Evolutionary conservation across 2,797 vertebrate genomes (phyloP).

Genomic region (Tangara arthus): DNA sequence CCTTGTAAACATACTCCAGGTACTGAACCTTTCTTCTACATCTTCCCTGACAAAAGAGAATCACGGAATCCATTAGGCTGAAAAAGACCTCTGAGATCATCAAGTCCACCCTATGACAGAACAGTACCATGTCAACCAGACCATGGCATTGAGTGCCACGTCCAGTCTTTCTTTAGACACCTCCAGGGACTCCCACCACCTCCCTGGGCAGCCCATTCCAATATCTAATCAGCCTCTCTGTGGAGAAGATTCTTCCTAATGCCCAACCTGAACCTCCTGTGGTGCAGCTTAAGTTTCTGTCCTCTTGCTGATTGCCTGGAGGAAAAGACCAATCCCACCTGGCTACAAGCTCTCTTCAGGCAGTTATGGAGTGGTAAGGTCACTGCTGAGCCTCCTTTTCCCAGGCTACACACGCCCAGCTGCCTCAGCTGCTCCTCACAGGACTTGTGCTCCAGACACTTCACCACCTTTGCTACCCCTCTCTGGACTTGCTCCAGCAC

Average conservation of each 20-base stretch:
- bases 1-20: neutral
- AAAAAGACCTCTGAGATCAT: neutral
- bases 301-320: neutral
- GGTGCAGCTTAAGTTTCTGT: neutral
- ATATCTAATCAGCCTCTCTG: neutral
- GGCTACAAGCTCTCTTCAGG: neutral
- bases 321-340: neutral
- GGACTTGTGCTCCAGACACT: neutral
- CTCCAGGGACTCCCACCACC: neutral
- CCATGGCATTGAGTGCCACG: accelerated
- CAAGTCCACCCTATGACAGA: accelerated
- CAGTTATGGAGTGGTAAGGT: neutral
- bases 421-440: neutral
- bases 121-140: neutral
- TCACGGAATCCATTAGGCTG: neutral
- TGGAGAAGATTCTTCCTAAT: neutral
- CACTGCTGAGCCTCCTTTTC: neutral
- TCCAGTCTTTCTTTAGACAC: neutral
- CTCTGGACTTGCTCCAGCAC: neutral
- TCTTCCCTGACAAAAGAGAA: neutral
- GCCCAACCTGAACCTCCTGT: neutral
- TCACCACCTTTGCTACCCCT: neutral
- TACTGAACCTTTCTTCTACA: neutral
- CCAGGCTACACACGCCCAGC: neutral
- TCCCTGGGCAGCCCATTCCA: neutral